Evolutionary conservation across 2,888 invertebrate species (phyloP), one percentile per base, ranked within the genome.

Genomic region (Tricholauxania praeusta): DNA sequence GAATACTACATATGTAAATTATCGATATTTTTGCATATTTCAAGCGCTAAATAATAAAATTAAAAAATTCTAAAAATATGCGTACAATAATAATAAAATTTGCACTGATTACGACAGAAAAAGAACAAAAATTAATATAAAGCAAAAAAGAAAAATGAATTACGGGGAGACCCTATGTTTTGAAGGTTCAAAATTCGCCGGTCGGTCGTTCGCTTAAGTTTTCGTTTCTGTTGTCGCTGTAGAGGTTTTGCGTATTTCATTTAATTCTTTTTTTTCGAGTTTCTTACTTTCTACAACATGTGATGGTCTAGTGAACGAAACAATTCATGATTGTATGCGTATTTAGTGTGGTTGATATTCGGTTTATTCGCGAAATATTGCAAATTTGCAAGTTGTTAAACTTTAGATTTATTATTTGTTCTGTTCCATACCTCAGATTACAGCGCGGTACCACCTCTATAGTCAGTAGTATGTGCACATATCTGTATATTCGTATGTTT

Each of bases 301-400:
- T 77, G 77, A 77, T 75, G 72, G 71, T 74, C 73, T 59, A 73
- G 73, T 76, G 78, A 74, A 77, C 75, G 51, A 60, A 55, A 22
- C 62, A 22, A 47, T 60, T 32, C 19, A 14, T 47, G n/a, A 52
- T 14, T 52, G 22, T 70, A 22, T 52, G 59, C 22, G 17, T n/a
- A 48, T 64, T 32, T 3, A 32, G 22, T 65, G 7, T 48, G 12
- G 60, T 48, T 22, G 19, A 22, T 59, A 22, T 59, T 22, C 19
- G 14, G 32, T 60, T 7, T 60, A 60, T 60, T 15, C 22, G 32
- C 28, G 32, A 28, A 52, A 53, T 66, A 39, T 65, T 66, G 52
- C 51, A 53, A 53, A 53, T 51, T 65, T 65, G 51, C 22, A 19
- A 22, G 15, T 52, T 51, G 65, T 19, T 52, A 28, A 17, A 15